Conservation (phyloP, 2,113 vertebrate species). For the Indri indri region DNA sequence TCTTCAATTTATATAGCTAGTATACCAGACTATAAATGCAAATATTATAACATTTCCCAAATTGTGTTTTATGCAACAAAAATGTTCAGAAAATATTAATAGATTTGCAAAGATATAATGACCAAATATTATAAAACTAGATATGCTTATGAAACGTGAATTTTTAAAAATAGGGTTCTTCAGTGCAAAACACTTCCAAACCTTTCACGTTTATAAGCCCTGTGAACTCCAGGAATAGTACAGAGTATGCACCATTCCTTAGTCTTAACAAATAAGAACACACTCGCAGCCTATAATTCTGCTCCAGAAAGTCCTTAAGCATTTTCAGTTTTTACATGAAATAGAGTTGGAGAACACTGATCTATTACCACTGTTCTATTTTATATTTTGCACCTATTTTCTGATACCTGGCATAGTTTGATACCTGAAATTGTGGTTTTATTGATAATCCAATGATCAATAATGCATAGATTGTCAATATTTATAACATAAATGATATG, state of each 20-base stretch:
- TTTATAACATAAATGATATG: not conserved
- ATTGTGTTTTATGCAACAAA: not conserved
- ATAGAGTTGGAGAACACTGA: not conserved
- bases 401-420: not conserved
- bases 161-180: not conserved
- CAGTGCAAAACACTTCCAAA: not conserved
- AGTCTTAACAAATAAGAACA: not conserved
- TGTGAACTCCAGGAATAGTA: rapidly evolving
- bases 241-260: rapidly evolving
- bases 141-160: not conserved
- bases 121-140: not conserved
- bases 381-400: not conserved
- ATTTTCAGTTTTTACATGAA: not conserved
- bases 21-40: not conserved
- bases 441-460: not conserved
- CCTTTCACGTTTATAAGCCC: not conserved
- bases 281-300: not conserved
- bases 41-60: not conserved
- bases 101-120: not conserved
- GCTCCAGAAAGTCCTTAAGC: not conserved
- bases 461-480: too few relatives aligned
- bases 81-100: not conserved
- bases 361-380: not conserved
- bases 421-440: not conserved
- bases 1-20: not conserved